phyloP scores from a whole-genome alignment of 2,113 vertebrate genomes.

The Phainopepla nitens region DNA sequence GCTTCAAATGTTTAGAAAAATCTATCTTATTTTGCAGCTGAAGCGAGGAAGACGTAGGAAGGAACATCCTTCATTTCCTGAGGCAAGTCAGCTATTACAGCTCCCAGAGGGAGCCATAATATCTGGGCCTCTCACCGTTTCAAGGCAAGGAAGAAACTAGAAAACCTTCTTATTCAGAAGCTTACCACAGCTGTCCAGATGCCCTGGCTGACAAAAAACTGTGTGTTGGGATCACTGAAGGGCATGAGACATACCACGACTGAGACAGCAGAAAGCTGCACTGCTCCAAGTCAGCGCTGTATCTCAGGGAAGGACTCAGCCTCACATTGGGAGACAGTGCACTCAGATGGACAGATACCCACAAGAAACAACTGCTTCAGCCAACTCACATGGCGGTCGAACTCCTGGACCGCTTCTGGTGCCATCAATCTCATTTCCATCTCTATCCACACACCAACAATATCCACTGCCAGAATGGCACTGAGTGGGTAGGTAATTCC shows the following conservation, averaged over 20 bases:
- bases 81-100: neutral
- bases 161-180: neutral
- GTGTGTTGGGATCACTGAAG: neutral
- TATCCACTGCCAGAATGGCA: conserved; percentile 81
- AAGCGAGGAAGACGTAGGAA: neutral
- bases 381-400: conserved; percentile 86
- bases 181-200: neutral
- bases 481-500: conserved; percentile 82
- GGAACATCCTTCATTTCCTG: neutral
- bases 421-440: conserved; percentile 84
- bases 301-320: neutral
- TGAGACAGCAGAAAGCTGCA: neutral
- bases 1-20: neutral
- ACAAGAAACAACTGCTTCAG: neutral
- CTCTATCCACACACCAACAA: conserved; percentile 91
- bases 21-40: neutral
- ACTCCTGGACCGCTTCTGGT: conserved; percentile 75
- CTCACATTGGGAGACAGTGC: neutral
- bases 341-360: neutral
- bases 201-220: neutral
- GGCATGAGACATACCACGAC: accelerated
- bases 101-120: neutral
- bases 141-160: neutral
- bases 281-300: neutral
- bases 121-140: neutral